phyloP scores from a whole-genome alignment of 2,888 invertebrate species.

The Ennomos quercinarius region DNA sequence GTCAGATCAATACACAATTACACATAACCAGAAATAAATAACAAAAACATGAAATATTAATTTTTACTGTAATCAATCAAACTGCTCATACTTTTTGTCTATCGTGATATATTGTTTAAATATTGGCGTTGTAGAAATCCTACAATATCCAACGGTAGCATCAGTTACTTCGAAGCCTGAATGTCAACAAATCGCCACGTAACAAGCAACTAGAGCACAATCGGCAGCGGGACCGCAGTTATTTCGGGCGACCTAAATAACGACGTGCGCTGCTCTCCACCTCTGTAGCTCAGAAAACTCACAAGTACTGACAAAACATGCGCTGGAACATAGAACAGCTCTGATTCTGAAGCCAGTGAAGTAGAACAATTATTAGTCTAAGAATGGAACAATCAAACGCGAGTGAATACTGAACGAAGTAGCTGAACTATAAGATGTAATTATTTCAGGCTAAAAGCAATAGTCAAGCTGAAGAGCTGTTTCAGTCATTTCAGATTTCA shows the following conservation, averaged over 20 bases:
- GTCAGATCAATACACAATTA: too few relatives aligned
- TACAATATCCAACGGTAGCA: background rate
- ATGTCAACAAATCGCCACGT: slow-evolving; percentile 28
- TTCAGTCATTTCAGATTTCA: slow-evolving; percentile 8
- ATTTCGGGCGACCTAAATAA: slow-evolving; percentile 83
- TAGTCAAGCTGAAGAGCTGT: slow-evolving; percentile 6
- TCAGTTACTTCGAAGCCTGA: background rate
- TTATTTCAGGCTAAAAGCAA: slow-evolving; percentile 3
- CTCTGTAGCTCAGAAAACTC: slow-evolving; percentile 48
- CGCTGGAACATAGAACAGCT: slow-evolving; percentile 16
- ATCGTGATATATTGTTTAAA: too few relatives aligned
- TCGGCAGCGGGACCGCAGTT: slow-evolving; percentile 65
- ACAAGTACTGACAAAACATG: slow-evolving; percentile 31
- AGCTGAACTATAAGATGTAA: slow-evolving; percentile 7
- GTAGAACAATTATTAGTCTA: background rate
- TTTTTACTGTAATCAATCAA: too few relatives aligned
- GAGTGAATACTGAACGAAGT: background rate
- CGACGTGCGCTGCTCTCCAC: slow-evolving; percentile 57
- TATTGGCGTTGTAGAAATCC: too few relatives aligned
- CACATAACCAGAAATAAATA: too few relatives aligned
- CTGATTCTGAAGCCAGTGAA: slow-evolving; percentile 1
- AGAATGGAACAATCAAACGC: background rate
- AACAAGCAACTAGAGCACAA: slow-evolving; percentile 50
- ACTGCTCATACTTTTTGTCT: too few relatives aligned
- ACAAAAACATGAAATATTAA: too few relatives aligned